Conservation (phyloP, 2,797 vertebrate species). For the Molossus alvarezi region DNA sequence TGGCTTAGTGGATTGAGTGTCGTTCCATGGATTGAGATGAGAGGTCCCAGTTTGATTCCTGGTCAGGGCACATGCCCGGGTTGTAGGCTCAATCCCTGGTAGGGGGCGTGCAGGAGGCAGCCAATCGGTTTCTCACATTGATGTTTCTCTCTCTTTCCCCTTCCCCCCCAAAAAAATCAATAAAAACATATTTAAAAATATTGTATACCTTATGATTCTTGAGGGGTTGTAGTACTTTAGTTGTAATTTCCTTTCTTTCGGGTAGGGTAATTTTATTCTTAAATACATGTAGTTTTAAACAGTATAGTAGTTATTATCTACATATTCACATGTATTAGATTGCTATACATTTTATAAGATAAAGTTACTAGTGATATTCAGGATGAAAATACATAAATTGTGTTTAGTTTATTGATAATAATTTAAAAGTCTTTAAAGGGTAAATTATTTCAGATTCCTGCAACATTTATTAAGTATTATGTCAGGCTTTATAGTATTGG, state of each 20-base stretch:
- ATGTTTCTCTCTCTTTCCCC: no score
- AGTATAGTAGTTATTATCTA: conserved; percentile 73
- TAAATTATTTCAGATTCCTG: conserved; percentile 12
- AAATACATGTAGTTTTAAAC: conserved; percentile 85
- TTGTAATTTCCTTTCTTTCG: conserved; percentile 82
- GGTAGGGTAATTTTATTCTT: conserved; percentile 81
- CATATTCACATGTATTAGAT: not conserved
- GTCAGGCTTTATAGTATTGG: not conserved
- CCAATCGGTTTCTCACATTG: no score
- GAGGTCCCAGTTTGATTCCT: no score
- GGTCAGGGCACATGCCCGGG: no score
- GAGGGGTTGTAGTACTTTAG: conserved; percentile 80
- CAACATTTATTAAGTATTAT: not conserved
- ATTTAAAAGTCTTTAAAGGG: not conserved
- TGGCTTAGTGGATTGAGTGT: no score
- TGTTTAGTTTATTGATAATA: not conserved
- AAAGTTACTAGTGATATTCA: conserved; percentile 3
- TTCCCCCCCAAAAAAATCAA: no score
- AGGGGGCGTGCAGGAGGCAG: no score
- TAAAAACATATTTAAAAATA: no score
- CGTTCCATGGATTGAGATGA: no score
- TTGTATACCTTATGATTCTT: conserved; percentile 74
- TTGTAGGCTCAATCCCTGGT: no score
- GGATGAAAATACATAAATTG: conserved; percentile 29
- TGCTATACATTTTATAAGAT: not conserved